Base-by-base conservation (phyloP, 2,797 vertebrate species). In the Pogoniulus pusillus region DNA sequence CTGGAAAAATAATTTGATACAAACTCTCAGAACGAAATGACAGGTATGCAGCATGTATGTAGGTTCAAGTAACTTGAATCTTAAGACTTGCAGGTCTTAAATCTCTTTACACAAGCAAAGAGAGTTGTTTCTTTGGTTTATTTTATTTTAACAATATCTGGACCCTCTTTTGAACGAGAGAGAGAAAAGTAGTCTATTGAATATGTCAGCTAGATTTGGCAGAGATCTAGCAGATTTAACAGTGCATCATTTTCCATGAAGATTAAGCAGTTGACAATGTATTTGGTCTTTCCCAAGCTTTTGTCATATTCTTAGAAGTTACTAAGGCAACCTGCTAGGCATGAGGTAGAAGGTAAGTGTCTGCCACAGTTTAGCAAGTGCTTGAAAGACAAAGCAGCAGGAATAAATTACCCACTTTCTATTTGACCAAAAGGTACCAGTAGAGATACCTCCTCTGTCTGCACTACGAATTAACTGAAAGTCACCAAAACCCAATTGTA, bases 271-370 rank as follows among this genome's bases (percentile, higher is more conserved):
- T 26, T 62, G 62, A 87, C 41, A 90, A 71, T 71, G 82, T 93
- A 57, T 85, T 75, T 55, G 58, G 37, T 45, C 19, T 93, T 87
- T 87, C 37, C 32, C 35, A 80, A 80, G 59, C 24, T 65, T 91
- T 87, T 89, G 41, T 82, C 49, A 71, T 73, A 45, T 70, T 88
- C 69, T 74, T 65, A 55, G 1, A 87, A 89, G 90, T 95, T 94
- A 90, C 87, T 90, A 91, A 72, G 90, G 93, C 89, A 90, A 91
- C 60, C 51, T 89, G 87, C 84, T 90, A 89, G 59, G 54, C 63
- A 55, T 0, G 0, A 77, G 62, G 45, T 53, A 82, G 76, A 79
- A 93, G 82, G 66, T 62, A 86, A 66, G 88, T 65, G 88, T 80
- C 81, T 90, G 51, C 73, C 29, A 14, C 2, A 4, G 64, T 70